Conservation (phyloP, 2,797 vertebrate genomes). For the Brotogeris chrysoptera region DNA sequence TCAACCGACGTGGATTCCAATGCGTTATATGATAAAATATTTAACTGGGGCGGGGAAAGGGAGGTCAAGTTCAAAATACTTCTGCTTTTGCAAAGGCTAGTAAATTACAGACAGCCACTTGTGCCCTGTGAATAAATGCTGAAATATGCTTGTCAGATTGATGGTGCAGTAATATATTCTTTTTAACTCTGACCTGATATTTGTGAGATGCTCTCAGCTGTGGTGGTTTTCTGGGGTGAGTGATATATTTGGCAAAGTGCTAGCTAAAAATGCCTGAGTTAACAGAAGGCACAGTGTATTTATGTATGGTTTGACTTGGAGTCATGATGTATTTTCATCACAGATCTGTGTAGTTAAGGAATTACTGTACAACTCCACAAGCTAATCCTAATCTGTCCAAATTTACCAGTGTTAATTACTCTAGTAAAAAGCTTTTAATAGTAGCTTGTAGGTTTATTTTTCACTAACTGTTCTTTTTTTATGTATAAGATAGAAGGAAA, state of each 20-base stretch:
- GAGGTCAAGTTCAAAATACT: slow-evolving; percentile 45
- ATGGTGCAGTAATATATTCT: background rate
- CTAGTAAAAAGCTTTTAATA: background rate
- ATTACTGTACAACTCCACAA: background rate
- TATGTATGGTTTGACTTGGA: background rate
- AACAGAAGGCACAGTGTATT: background rate
- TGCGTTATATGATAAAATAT: slow-evolving; percentile 10
- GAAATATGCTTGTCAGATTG: background rate
- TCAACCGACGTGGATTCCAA: slow-evolving; percentile 45
- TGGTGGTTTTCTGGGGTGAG: background rate
- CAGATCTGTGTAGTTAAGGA: background rate
- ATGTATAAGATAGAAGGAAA: background rate
- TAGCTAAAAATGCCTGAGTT: background rate
- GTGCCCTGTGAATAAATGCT: slow-evolving; percentile 1
- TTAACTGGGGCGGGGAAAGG: slow-evolving; percentile 36
- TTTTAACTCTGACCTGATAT: background rate
- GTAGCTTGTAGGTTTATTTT: background rate
- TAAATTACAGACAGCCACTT: slow-evolving; percentile 36
- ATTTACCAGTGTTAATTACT: background rate
- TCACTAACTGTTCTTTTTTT: background rate
- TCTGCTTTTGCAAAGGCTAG: slow-evolving; percentile 27
- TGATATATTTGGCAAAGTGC: background rate
- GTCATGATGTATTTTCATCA: background rate
- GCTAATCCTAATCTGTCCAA: background rate
- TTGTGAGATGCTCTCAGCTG: background rate